phyloP scores from a whole-genome alignment of 2,113 vertebrate genomes.

The Sphyrna mokarran region DNA sequence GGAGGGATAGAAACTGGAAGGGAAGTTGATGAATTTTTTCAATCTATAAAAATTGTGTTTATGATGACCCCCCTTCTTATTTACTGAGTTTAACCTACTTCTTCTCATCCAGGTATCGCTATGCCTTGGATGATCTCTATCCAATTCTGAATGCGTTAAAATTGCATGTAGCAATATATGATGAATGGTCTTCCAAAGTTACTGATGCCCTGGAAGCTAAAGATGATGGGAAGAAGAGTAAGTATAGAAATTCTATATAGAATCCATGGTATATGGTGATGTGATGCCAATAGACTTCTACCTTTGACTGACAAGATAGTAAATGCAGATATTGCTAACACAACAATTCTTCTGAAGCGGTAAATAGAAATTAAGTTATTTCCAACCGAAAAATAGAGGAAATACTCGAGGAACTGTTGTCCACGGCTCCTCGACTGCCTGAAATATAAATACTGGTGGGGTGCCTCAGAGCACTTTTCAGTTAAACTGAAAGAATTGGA shows the following conservation, averaged over 20 bases:
- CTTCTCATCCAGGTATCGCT: conserved; percentile 66
- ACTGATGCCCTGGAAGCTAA: conserved; percentile 80
- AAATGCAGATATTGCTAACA: not conserved
- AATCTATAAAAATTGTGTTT: not conserved
- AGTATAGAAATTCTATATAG: conserved; percentile 36
- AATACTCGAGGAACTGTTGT: not conserved
- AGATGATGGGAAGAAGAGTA: conserved; percentile 81
- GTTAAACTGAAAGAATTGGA: not conserved
- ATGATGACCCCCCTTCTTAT: not conserved
- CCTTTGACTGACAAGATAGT: not conserved
- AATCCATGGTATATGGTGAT: not conserved
- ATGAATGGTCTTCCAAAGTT: conserved; percentile 78
- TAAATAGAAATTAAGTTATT: not conserved
- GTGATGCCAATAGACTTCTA: not conserved
- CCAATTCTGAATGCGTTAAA: conserved; percentile 83
- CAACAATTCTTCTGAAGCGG: not conserved
- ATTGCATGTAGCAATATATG: conserved; percentile 76
- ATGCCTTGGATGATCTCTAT: conserved; percentile 81
- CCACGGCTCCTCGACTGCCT: not conserved
- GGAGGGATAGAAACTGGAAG: too few relatives aligned
- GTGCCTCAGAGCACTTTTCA: not conserved
- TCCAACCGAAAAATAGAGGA: not conserved
- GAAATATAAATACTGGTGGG: not conserved
- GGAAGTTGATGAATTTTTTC: too few relatives aligned
- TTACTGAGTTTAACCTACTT: conserved; percentile 2